Conservation (phyloP, 2,113 vertebrate genomes). For the Forbesichthys papilliferus region DNA sequence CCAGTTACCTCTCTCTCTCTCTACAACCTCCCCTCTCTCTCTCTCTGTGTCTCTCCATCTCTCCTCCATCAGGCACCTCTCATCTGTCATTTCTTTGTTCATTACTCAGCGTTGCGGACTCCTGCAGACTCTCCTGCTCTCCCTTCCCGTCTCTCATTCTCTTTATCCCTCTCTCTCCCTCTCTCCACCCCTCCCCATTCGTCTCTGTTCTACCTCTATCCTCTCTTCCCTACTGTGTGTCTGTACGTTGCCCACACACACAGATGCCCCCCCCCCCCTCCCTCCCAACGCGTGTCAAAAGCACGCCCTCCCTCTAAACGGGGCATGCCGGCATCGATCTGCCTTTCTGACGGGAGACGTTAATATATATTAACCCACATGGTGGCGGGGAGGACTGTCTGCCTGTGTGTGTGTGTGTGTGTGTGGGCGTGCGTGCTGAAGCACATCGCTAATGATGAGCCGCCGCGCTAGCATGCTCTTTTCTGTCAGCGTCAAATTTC, state of each 20-base stretch:
- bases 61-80: constrained; percentile 30
- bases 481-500: too few relatives aligned
- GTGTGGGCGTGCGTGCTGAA: too few relatives aligned
- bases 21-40: not conserved
- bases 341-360: too few relatives aligned
- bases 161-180: constrained; percentile 17
- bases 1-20: constrained; percentile 3
- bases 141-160: not conserved
- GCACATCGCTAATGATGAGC: too few relatives aligned
- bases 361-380: too few relatives aligned
- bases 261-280: too few relatives aligned
- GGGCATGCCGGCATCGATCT: too few relatives aligned
- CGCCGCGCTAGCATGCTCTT: too few relatives aligned
- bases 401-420: not conserved
- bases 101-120: too few relatives aligned
- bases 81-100: not conserved
- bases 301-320: not conserved
- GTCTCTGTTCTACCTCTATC: not conserved
- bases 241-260: not conserved
- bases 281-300: not conserved
- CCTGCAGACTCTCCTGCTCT: not conserved
- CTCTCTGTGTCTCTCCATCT: constrained; percentile 15
- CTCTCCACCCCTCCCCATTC: constrained; percentile 1
- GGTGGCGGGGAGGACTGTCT: too few relatives aligned
- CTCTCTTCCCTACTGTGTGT: not conserved